A percentile compares a stretch with the other conserved stretches of the same genome.
Conservation (phyloP, 1,140 invertebrate genomes). For the Drosophila arawakana region DNA sequence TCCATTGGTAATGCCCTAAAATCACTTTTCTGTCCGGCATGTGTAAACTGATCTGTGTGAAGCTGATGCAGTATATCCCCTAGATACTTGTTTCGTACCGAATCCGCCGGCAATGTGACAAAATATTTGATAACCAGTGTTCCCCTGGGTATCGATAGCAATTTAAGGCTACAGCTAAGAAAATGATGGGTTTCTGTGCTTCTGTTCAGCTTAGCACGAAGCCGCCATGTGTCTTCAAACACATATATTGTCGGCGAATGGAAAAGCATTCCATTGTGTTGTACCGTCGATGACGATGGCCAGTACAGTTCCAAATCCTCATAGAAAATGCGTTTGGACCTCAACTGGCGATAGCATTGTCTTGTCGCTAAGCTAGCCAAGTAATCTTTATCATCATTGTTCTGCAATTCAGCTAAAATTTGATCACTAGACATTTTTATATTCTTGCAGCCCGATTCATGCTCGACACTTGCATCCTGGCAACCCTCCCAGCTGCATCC, state of each 20-base stretch:
- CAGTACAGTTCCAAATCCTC: slow-evolving; percentile 26
- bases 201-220: slow-evolving; percentile 1
- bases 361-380: not conserved
- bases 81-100: slow-evolving; percentile 22
- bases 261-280: not conserved
- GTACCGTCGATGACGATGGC: not conserved
- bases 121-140: slow-evolving; percentile 13
- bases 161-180: slow-evolving; percentile 8
- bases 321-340: slow-evolving; percentile 7
- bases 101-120: slow-evolving; percentile 11
- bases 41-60: not conserved
- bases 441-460: slow-evolving; percentile 4
- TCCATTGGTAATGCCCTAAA: slow-evolving; percentile 8
- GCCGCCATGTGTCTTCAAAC: slow-evolving; percentile 25
- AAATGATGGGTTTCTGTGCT: not conserved
- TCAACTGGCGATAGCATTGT: slow-evolving; percentile 7
- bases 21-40: not conserved
- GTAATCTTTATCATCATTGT: not conserved
- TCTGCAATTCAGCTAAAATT: not conserved
- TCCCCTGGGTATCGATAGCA: not conserved
- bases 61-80: slow-evolving; percentile 19
- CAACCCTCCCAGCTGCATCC: slow-evolving; percentile 34
- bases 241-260: not conserved
- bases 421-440: not conserved
- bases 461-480: not conserved